Evolutionary conservation across 1,140 invertebrate genomes (phyloP), one percentile per base, ranked within the genome.

Genomic region (Ridgeia piscesae): DNA sequence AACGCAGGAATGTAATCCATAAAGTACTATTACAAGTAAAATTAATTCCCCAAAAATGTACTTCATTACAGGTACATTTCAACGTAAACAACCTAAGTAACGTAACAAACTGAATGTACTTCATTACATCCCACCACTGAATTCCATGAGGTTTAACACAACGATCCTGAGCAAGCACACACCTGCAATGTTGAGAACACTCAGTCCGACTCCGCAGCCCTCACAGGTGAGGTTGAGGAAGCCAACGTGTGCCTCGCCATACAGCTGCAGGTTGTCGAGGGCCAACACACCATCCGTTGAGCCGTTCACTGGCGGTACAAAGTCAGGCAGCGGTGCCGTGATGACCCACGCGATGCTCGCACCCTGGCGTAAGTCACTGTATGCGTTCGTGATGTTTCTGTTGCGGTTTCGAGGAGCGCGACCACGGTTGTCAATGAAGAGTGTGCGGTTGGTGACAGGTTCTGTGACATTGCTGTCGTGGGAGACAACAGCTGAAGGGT

Each of bases 281-380:
- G 58, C 58, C 14, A 77, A 31, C 2, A 58, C 48, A 4, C 34
- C 48, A 2, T 94, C 93, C n/a, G 50, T 58, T 89, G 31, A 93
- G 27, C 89, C 88, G 11, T 93, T 88, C 89, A 34, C 35, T 21
- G 6, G 34, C 11, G 89, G 89, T 33, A 90, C 89, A 90, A 90
- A 90, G 33, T 34, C 35, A 31, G 89, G 89, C 34, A 34, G 33
- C 0, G n/a, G 0, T 6, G 89, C 14, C 35, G 94, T 94, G 35
- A 94, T 93, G 9, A 95, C 91, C 94, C 94, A 95, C 1, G 94
- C 92, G 17, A 93, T 94, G 89, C 93, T 92, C 92, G 94, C 94
- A 21, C 93, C 94, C 35, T 89, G 21, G 17, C 93, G 91, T 31
- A 93, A 92, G 35, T 92, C 92, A 33, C 89, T 34, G 91, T 95